Conservation (phyloP, 2,888 invertebrate genomes). For the Cosmorhoe ocellata region DNA sequence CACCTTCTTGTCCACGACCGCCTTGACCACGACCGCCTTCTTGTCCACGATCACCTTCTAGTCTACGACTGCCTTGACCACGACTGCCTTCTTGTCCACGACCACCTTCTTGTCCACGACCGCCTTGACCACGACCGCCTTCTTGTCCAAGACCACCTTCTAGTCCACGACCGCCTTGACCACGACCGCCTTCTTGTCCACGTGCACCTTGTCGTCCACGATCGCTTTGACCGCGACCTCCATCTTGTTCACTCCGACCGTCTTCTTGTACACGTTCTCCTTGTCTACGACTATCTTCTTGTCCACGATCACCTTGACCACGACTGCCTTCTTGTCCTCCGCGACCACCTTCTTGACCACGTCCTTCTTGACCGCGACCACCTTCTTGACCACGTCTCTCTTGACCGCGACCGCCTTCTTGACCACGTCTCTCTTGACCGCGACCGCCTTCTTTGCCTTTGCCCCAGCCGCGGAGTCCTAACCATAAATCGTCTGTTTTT, state of each 20-base stretch:
- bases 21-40: neutral
- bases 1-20: neutral
- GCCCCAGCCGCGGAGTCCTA: constrained; percentile 15
- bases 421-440: neutral
- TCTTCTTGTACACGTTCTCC: neutral
- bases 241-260: neutral
- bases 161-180: neutral
- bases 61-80: neutral
- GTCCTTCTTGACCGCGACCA: neutral
- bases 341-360: neutral
- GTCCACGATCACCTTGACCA: neutral
- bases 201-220: neutral
- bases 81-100: constrained; percentile 1
- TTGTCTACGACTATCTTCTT: neutral
- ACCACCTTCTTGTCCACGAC: neutral
- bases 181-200: constrained; percentile 1
- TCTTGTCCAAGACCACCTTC: neutral
- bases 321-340: neutral
- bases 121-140: neutral
- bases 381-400: neutral
- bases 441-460: neutral
- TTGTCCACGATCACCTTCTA: neutral
- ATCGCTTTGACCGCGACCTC: neutral
- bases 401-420: neutral
- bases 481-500: constrained; percentile 6